phyloP scores from a whole-genome alignment of 2,888 invertebrate species.

The Lasioglossum marginatum region DNA sequence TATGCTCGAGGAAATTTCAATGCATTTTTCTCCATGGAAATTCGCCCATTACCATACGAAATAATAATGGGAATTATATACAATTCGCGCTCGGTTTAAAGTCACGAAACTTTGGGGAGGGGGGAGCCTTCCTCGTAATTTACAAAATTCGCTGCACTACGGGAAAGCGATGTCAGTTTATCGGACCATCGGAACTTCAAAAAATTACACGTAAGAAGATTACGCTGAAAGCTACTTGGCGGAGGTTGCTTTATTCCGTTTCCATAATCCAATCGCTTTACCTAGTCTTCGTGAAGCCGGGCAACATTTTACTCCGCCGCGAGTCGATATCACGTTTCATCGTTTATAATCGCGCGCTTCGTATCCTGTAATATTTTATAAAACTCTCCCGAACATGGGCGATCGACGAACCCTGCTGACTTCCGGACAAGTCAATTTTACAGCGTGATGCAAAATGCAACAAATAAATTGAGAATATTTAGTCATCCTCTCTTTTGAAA shows the following conservation, averaged over 20 bases:
- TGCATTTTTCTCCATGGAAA: conserved; percentile 11
- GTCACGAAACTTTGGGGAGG: not conserved
- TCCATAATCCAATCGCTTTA: not conserved
- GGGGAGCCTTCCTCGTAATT: not conserved
- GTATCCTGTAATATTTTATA: not conserved
- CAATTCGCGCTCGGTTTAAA: not conserved
- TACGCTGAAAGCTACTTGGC: not conserved
- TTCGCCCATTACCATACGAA: not conserved
- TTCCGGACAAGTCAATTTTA: not conserved
- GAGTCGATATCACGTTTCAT: not conserved
- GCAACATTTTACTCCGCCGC: not conserved
- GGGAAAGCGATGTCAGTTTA: not conserved
- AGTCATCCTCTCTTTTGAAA: not conserved
- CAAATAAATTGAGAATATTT: not conserved
- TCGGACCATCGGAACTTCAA: not conserved
- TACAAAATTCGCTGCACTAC: not conserved
- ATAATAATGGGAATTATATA: conserved; percentile 6
- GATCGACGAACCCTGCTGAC: not conserved
- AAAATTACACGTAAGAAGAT: conserved; percentile 3
- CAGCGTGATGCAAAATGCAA: not conserved
- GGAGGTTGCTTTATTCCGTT: not conserved
- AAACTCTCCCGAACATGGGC: not conserved
- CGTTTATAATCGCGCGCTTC: not conserved
- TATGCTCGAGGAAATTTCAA: not conserved
- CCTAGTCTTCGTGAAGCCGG: not conserved